Conservation (phyloP, 2,888 invertebrate species). For the Hemicrepidius hirtus region DNA sequence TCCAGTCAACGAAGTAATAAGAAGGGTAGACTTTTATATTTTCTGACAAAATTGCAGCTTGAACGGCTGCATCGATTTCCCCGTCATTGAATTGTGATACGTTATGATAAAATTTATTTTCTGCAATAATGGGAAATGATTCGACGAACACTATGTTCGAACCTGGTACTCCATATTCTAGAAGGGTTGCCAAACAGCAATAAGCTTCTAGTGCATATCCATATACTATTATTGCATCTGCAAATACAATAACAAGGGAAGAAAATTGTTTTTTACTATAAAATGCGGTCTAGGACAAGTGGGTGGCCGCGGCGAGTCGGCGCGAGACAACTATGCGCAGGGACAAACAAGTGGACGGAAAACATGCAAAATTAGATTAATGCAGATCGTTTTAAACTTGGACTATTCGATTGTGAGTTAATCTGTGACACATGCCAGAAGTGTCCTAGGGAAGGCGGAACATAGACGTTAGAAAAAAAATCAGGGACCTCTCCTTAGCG, state of each 20-base stretch:
- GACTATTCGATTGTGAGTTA: too few relatives aligned
- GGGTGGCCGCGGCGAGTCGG: too few relatives aligned
- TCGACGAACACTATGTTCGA: slow-evolving; percentile 78
- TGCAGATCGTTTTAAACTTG: too few relatives aligned
- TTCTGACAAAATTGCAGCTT: slow-evolving; percentile 62
- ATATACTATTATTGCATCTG: slow-evolving; percentile 78
- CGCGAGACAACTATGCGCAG: too few relatives aligned
- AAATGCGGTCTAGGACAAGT: too few relatives aligned
- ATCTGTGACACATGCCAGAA: too few relatives aligned
- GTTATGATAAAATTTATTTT: slow-evolving; percentile 55
- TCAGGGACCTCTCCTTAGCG: too few relatives aligned
- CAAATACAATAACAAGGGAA: slow-evolving; percentile 41
- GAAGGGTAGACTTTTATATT: slow-evolving; percentile 73
- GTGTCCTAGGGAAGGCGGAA: too few relatives aligned
- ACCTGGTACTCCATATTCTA: slow-evolving; percentile 76
- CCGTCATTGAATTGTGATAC: slow-evolving; percentile 65
- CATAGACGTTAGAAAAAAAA: too few relatives aligned
- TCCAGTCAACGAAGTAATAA: slow-evolving; percentile 76
- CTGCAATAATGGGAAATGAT: slow-evolving; percentile 71
- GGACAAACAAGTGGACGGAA: too few relatives aligned
- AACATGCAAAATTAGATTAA: too few relatives aligned
- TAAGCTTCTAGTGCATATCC: slow-evolving; percentile 80
- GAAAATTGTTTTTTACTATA: neutral
- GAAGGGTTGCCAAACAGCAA: slow-evolving; percentile 78
- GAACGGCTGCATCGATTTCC: slow-evolving; percentile 75